Evolutionary conservation across 53 echinoderm and acorn worm genomes (phyloP), one percentile per base, ranked within the genome.

Genomic region (Actinopyga echinites): DNA sequence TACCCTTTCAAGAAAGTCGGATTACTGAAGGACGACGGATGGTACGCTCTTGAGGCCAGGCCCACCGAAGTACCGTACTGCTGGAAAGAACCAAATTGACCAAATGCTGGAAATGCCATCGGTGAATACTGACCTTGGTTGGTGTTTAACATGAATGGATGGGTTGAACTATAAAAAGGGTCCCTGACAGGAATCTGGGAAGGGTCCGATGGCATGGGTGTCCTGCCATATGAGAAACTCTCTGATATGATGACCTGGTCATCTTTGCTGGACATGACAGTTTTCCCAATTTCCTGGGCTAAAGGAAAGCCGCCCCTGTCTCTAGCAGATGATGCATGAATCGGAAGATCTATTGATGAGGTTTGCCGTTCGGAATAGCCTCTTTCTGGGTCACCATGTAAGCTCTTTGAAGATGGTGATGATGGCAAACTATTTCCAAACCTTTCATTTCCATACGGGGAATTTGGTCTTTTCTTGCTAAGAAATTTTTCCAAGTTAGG

Each of bases 1-100:
- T 91, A 96, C 82, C 91, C 90, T 58, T 93, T 93, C 64, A 90
- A 44, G 22, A 90, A 85, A 11, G 84, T 30, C 21, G 85, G 66
- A 58, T 93, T 91, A 8, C 82, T 78, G 82, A 89, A 90, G 34
- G 83, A 84, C 12, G 83, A 79, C 8, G 83, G 85, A 78, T 96
- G 96, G 86, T 96, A 96, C 6, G 89, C 89, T 26, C 90, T 67
- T n/a, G 90, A 86, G 31, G 96, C 87, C 35, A 95, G 88, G 63
- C 93, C 93, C 28, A 92, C 83, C 1, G 91, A 78, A 37, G 87
- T 83, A 17, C 90, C 82, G 61, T 91, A 93, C 79, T 91, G 96
- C 75, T 91, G 93, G 59, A 93, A 82, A 65, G 91, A 93, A 60
- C 87, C 81, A 67, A 93, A 93, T 79, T 96, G 91, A 22, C 60